phyloP scores from a whole-genome alignment of 1,140 invertebrate species.

The Drosophila bipectinata region DNA sequence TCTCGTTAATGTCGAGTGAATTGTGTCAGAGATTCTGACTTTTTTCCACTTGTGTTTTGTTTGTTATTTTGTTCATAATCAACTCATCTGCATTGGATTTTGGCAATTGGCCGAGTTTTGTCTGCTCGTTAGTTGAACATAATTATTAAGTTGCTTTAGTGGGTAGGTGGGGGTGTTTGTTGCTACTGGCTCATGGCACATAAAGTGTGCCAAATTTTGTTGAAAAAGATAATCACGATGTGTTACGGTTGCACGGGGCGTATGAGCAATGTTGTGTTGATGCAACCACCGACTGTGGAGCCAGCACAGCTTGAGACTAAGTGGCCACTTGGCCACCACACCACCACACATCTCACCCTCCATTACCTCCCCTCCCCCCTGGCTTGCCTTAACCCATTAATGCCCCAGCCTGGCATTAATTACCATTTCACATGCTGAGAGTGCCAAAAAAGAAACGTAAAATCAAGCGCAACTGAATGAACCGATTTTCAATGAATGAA shows the following conservation, averaged over 20 bases:
- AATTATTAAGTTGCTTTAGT: conserved; percentile 37
- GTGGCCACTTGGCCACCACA: conserved; percentile 49
- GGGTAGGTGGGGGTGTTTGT: conserved; percentile 51
- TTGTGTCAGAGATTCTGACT: conserved; percentile 39
- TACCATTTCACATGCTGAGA: conserved; percentile 76
- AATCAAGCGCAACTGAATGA: conserved; percentile 59
- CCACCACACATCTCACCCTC: not conserved
- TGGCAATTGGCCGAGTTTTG: conserved; percentile 76
- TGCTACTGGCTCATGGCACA: conserved; percentile 18
- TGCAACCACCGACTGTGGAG: conserved; percentile 68
- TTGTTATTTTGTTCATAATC: conserved; percentile 58
- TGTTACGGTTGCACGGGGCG: conserved; percentile 58
- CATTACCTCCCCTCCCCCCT: not conserved
- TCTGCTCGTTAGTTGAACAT: conserved; percentile 68
- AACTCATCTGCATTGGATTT: conserved; percentile 73
- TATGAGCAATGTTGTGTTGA: conserved; percentile 75
- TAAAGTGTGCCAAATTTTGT: conserved; percentile 72
- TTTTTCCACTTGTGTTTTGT: conserved; percentile 9
- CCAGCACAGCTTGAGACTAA: conserved; percentile 74
- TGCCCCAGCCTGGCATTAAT: conserved; percentile 66
- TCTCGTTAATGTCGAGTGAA: conserved; percentile 47
- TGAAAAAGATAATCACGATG: conserved; percentile 31
- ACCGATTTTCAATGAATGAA: conserved; percentile 68
- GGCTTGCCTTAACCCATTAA: conserved; percentile 66
- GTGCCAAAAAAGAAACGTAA: conserved; percentile 59